Evolutionary conservation across 2,113 vertebrate species (phyloP).

Genomic region (Periophthalmodon schlosseri): DNA sequence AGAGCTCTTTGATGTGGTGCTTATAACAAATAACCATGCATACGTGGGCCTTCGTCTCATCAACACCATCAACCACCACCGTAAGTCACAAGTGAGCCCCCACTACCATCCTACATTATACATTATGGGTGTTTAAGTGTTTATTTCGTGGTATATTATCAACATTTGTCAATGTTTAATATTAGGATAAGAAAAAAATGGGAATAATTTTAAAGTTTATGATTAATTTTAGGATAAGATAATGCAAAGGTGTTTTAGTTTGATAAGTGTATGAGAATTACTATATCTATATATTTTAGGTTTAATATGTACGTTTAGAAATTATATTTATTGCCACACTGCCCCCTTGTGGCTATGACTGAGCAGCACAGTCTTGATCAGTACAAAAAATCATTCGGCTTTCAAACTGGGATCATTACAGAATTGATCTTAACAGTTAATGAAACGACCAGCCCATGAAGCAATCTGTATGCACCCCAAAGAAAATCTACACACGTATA

Average conservation of each 20-base stretch:
- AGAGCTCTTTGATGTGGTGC: conserved; percentile 93
- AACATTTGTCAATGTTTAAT: neutral
- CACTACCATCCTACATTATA: neutral
- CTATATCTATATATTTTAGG: neutral
- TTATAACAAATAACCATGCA: conserved; percentile 95
- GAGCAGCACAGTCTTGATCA: neutral
- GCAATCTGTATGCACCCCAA: neutral
- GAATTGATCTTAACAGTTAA: neutral
- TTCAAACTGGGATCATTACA: neutral
- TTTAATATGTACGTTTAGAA: neutral
- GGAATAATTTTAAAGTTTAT: neutral
- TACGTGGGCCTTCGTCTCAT: conserved; percentile 92
- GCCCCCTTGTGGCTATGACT: neutral
- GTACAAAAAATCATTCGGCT: neutral
- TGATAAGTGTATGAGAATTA: neutral
- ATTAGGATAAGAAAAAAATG: neutral
- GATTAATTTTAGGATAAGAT: neutral
- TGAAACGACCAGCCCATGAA: neutral
- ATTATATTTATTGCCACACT: neutral
- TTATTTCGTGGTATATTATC: neutral
- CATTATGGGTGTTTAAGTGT: neutral
- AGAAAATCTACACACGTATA: neutral
- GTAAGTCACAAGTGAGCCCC: conserved; percentile 71
- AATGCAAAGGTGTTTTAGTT: neutral
- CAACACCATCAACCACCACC: conserved; percentile 94